Base-by-base conservation (phyloP, 1,140 invertebrate genomes). In the Asobara japonica region DNA sequence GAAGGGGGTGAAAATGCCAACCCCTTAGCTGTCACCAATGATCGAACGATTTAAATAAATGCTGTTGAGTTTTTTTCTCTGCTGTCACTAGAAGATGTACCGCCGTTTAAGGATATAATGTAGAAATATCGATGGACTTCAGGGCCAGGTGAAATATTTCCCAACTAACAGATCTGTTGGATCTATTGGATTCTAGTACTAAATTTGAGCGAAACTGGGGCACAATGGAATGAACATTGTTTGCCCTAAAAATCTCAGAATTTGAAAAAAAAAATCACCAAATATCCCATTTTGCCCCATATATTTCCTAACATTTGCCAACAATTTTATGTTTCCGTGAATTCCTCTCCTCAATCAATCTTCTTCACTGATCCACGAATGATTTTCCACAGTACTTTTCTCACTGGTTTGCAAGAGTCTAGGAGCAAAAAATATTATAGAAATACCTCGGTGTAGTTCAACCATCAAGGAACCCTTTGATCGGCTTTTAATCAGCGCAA, bases 401-500 rank as follows among this genome's bases (percentile, higher is more conserved):
- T 31, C 1, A 18, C 13, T 60, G 27, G 7, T 29, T 61, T 2
- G 13, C 4, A 62, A n/a, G 27, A 60, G 5, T 51, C 8, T 20
- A 25, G 27, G 41, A 16, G 41, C 13, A 2, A 16, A 45, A 56
- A 25, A 56, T 56, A 56, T 56, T 56, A 56, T 10, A 27, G 22
- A 56, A 56, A 56, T 56, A 56, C 18, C 51, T 56, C 20, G 22
- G 45, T 4, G 31, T 13, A 51, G n/a, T 22, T 11, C 27, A 41
- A 51, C 22, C 11, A 69, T 10, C 22, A 11, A 13, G 4, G 25
- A 64, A 41, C 62, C 45, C 69, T 71, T 71, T 71, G 69, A 71
- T 71, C 62, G 69, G 62, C 38, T 65, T 71, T 71, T 71, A 65
- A 71, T 71, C 69, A 71, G 29, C 62, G 41, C 10, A 45, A 56